Conservation (phyloP, 2,888 invertebrate species). For the Notodonta dromedarius region DNA sequence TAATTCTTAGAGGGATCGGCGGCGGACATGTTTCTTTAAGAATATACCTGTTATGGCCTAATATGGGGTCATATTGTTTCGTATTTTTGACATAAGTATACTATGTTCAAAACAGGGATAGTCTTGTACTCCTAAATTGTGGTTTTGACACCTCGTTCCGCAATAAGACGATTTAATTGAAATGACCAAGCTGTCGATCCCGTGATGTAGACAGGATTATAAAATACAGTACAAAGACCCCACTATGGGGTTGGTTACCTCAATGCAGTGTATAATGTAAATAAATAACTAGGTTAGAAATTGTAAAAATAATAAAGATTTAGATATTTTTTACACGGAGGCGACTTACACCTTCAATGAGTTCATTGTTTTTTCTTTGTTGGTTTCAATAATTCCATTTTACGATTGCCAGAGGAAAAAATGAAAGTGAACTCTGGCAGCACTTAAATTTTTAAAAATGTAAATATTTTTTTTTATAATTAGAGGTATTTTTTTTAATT, state of each 20-base stretch:
- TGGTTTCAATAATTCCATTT: slow-evolving; percentile 18
- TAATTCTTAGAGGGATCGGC: slow-evolving; percentile 44
- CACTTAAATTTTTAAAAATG: slow-evolving; percentile 28
- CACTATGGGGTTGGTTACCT: slow-evolving; percentile 57
- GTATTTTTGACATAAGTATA: too few relatives aligned
- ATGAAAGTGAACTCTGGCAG: slow-evolving; percentile 34
- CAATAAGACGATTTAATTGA: too few relatives aligned
- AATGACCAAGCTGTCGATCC: background rate
- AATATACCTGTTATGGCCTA: background rate
- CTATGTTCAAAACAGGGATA: too few relatives aligned
- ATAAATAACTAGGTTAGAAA: slow-evolving; percentile 59
- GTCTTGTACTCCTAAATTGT: too few relatives aligned
- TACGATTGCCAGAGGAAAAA: slow-evolving; percentile 32
- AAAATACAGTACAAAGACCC: slow-evolving; percentile 49
- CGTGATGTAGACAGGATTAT: slow-evolving; percentile 45
- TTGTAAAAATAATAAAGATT: slow-evolving; percentile 51
- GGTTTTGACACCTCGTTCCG: too few relatives aligned
- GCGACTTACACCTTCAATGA: slow-evolving; percentile 61
- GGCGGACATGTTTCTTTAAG: background rate
- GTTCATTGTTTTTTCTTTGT: slow-evolving; percentile 36
- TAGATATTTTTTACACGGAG: slow-evolving; percentile 64
- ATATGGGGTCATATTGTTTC: too few relatives aligned
- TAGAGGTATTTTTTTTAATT: slow-evolving; percentile 9
- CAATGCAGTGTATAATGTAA: slow-evolving; percentile 78
- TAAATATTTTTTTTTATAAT: slow-evolving; percentile 20